Evolutionary conservation across 1,140 invertebrate species (phyloP).

Genomic region (Polyergus mexicanus): DNA sequence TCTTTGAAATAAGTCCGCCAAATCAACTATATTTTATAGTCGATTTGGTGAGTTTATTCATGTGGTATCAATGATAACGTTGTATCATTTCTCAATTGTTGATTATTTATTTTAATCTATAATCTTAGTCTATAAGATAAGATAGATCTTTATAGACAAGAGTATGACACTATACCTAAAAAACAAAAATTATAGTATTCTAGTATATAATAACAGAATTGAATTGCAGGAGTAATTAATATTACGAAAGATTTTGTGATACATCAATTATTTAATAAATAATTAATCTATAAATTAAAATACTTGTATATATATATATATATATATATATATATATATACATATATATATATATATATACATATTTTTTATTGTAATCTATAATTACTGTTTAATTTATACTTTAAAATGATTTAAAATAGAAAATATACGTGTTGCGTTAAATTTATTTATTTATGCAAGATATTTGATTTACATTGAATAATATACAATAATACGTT

Average conservation of each 20-base stretch:
- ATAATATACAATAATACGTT: neutral
- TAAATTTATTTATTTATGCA: slow-evolving; percentile 13
- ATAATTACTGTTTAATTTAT: too few relatives aligned
- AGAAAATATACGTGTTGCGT: neutral
- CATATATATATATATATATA: too few relatives aligned
- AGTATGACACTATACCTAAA: neutral
- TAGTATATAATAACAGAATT: too few relatives aligned
- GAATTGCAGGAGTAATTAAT: too few relatives aligned
- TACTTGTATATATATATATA: too few relatives aligned
- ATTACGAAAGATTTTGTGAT: too few relatives aligned
- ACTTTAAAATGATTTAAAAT: neutral
- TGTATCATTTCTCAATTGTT: neutral
- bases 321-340: too few relatives aligned
- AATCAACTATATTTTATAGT: slow-evolving; percentile 52
- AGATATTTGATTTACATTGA: slow-evolving; percentile 8
- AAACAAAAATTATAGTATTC: too few relatives aligned
- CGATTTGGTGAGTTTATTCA: neutral
- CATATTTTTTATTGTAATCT: too few relatives aligned
- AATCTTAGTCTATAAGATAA: slow-evolving; percentile 13
- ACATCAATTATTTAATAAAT: too few relatives aligned
- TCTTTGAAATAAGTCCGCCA: neutral
- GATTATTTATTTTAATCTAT: neutral
- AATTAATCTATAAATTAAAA: too few relatives aligned
- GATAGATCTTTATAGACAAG: neutral
- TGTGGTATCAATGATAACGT: slow-evolving; percentile 4